Evolutionary conservation across 1,140 invertebrate species (phyloP).

Genomic region (Drosophila rufa): DNA sequence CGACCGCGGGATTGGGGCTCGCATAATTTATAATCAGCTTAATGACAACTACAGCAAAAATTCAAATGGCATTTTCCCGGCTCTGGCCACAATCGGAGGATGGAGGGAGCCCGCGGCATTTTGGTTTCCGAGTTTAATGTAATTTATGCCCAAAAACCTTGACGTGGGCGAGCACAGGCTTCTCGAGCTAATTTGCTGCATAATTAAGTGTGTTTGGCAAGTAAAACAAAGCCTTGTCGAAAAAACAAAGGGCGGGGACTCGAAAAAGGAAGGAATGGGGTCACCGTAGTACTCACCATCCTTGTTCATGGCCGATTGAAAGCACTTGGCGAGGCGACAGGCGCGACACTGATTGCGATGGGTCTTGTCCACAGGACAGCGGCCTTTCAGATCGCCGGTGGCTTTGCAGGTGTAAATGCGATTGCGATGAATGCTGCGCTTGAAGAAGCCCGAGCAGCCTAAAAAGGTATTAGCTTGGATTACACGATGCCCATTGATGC

Average conservation of each 20-base stretch:
- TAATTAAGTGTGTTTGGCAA: constrained; percentile 77
- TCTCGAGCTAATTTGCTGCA: constrained; percentile 73
- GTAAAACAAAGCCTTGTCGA: constrained; percentile 71
- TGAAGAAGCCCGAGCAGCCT: constrained; percentile 96
- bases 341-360: constrained; percentile 98
- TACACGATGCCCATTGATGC: background rate
- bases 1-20: constrained; percentile 19
- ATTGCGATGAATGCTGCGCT: constrained; percentile 97
- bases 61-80: constrained; percentile 40
- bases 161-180: constrained; percentile 27
- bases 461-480: constrained; percentile 28
- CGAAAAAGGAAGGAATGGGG: background rate
- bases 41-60: constrained; percentile 76
- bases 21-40: constrained; percentile 83
- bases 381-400: constrained; percentile 95
- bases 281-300: constrained; percentile 92
- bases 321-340: constrained; percentile 98
- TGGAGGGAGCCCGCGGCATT: constrained; percentile 63
- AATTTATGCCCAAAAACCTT: constrained; percentile 71
- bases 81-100: constrained; percentile 13
- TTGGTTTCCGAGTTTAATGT: constrained; percentile 70
- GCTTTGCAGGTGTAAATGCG: constrained; percentile 98
- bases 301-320: constrained; percentile 99
- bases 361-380: constrained; percentile 98
- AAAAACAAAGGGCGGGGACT: background rate